Evolutionary conservation across 2,113 vertebrate species (phyloP).

Genomic region (Todiramphus saurophagus): DNA sequence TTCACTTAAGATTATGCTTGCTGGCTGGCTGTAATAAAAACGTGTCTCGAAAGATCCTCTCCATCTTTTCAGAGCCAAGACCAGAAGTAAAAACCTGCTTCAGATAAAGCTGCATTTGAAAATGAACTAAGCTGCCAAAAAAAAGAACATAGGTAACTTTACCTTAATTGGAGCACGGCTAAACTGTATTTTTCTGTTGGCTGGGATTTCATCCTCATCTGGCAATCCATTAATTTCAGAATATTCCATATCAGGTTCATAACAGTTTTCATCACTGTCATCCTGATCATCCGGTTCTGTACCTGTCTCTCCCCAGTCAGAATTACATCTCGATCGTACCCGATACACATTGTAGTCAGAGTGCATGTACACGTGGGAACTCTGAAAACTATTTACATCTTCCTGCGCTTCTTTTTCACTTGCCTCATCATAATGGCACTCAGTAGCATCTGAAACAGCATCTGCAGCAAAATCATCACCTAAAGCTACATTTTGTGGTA

Average conservation of each 20-base stretch:
- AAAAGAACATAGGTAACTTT: neutral
- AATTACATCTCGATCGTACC: conserved; percentile 80
- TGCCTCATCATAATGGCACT: conserved; percentile 55
- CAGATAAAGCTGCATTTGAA: neutral
- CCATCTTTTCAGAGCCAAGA: neutral
- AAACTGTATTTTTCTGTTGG: conserved; percentile 91
- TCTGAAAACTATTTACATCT: conserved; percentile 63
- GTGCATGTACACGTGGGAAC: conserved; percentile 77
- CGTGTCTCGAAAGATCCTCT: neutral
- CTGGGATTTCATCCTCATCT: conserved; percentile 88
- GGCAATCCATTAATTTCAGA: conserved; percentile 89
- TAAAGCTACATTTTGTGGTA: conserved; percentile 12
- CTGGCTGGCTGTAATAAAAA: neutral
- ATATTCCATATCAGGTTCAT: conserved; percentile 88
- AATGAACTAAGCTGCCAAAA: neutral
- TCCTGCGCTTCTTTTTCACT: conserved; percentile 57
- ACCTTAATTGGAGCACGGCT: conserved; percentile 94
- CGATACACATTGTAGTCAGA: conserved; percentile 88
- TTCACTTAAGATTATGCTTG: neutral
- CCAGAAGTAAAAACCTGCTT: neutral
- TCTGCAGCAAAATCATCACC: conserved; percentile 37
- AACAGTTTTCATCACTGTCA: conserved; percentile 88
- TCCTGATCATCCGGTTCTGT: conserved; percentile 90
- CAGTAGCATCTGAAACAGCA: conserved; percentile 35
- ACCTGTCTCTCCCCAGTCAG: conserved; percentile 93